These are phyloP conservation scores for Clarias magur DNA, from an alignment of 2,113 vertebrate species.

Conservation along the genomic window DNA sequence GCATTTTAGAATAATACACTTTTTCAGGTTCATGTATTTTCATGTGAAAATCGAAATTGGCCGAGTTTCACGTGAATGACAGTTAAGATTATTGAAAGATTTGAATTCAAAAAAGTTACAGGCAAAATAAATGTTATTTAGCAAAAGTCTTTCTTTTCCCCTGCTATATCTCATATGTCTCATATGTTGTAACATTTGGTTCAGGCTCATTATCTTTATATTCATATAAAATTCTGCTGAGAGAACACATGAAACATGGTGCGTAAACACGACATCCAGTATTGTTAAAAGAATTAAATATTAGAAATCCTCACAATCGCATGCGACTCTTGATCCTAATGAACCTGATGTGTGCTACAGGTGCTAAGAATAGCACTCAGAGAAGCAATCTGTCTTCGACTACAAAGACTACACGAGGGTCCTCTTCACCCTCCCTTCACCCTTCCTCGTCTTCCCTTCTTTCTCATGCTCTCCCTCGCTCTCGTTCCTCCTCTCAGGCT, in stretches of 20 bases:
- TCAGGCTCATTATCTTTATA: neutral
- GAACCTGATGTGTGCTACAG: neutral
- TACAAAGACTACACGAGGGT: neutral
- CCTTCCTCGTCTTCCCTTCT: neutral
- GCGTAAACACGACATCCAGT: neutral
- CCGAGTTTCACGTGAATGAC: no score
- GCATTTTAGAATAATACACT: no score
- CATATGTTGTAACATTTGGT: neutral
- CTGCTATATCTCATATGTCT: no score
- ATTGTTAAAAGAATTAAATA: neutral
- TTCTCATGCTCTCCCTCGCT: constrained; percentile 5
- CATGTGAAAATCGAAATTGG: no score
- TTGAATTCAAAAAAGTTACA: no score
- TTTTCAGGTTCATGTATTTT: no score
- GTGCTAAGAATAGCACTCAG: constrained; percentile 5
- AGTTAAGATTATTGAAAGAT: no score
- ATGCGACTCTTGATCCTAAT: neutral
- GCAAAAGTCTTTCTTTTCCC: no score
- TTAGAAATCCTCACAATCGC: neutral
- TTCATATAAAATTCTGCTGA: neutral
- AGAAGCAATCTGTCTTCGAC: neutral
- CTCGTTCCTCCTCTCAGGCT: constrained; percentile 45
- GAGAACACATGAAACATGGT: neutral
- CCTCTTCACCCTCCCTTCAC: neutral
- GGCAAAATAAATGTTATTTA: no score